These are phyloP conservation scores for Penaeus monodon DNA, from an alignment of 2,888 invertebrate genomes.

Conservation along the genomic window DNA sequence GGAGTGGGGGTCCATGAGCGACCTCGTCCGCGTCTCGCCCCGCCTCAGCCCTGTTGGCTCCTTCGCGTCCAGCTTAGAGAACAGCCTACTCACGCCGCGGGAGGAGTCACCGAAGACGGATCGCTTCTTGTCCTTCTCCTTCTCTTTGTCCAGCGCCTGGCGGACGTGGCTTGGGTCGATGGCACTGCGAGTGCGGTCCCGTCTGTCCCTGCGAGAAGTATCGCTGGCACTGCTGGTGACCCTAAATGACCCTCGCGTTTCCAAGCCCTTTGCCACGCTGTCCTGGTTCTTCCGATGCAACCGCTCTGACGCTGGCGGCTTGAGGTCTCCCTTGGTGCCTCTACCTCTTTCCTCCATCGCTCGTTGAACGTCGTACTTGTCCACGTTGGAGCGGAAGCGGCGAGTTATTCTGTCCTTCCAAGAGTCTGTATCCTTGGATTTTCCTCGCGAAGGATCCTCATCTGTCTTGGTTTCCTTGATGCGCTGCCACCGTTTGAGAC, in stretches of 20 bases:
- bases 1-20: constrained; percentile 30
- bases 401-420: constrained; percentile 57
- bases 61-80: constrained; percentile 35
- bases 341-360: constrained; percentile 35
- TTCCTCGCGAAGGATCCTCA: constrained; percentile 11
- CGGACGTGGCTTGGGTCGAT: constrained; percentile 58
- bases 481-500: constrained; percentile 78
- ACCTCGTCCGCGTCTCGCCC: constrained; percentile 30
- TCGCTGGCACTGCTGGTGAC: constrained; percentile 16
- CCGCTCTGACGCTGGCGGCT: constrained; percentile 54
- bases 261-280: constrained; percentile 37
- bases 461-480: constrained; percentile 47
- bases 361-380: constrained; percentile 63
- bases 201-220: constrained; percentile 30
- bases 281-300: constrained; percentile 53
- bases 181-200: constrained; percentile 53
- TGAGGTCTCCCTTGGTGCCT: constrained; percentile 23
- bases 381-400: constrained; percentile 46
- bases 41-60: constrained; percentile 35
- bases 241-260: constrained; percentile 61
- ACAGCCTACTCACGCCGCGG: constrained; percentile 34
- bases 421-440: constrained; percentile 35
- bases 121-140: constrained; percentile 33
- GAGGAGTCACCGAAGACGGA: constrained; percentile 31
- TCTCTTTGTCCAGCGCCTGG: constrained; percentile 56